phyloP scores from a whole-genome alignment of 2,888 invertebrate species.

The Clivina fossor region DNA sequence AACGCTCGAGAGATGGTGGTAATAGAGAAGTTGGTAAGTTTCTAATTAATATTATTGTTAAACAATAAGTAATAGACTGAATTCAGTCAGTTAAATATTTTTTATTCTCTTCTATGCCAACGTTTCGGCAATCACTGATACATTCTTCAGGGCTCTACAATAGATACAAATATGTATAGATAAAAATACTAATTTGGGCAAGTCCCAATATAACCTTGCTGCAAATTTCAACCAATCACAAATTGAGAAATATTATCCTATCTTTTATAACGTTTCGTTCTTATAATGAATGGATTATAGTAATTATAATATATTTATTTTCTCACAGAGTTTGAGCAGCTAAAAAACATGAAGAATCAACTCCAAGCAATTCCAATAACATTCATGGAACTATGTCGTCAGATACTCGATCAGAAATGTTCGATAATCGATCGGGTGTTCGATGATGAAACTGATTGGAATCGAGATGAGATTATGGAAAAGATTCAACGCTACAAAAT shows the following conservation, averaged over 20 bases:
- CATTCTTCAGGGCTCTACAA: too few relatives aligned
- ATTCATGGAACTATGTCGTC: constrained; percentile 14
- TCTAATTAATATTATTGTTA: neutral
- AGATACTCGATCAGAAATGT: constrained; percentile 20
- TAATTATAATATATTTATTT: neutral
- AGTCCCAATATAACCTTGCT: too few relatives aligned
- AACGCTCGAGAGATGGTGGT: neutral
- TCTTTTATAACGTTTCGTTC: too few relatives aligned
- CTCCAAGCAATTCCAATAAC: neutral
- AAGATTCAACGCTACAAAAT: constrained; percentile 22
- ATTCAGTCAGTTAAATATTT: too few relatives aligned
- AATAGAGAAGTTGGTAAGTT: neutral
- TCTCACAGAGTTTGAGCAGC: constrained; percentile 5
- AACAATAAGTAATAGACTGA: too few relatives aligned
- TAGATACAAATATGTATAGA: too few relatives aligned
- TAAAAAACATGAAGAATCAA: constrained; percentile 16
- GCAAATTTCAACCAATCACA: too few relatives aligned
- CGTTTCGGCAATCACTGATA: too few relatives aligned
- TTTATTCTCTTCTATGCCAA: too few relatives aligned
- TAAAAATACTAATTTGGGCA: too few relatives aligned
- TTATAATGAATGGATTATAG: neutral
- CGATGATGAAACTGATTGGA: constrained; percentile 25
- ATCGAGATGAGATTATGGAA: constrained; percentile 16
- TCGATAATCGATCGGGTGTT: constrained; percentile 20
- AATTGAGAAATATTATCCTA: too few relatives aligned